Percentiles rank a stretch among this genome's conserved stretches.
Evolutionary conservation across 1,140 invertebrate species (phyloP).

Genomic region (Wasmannia auropunctata): DNA sequence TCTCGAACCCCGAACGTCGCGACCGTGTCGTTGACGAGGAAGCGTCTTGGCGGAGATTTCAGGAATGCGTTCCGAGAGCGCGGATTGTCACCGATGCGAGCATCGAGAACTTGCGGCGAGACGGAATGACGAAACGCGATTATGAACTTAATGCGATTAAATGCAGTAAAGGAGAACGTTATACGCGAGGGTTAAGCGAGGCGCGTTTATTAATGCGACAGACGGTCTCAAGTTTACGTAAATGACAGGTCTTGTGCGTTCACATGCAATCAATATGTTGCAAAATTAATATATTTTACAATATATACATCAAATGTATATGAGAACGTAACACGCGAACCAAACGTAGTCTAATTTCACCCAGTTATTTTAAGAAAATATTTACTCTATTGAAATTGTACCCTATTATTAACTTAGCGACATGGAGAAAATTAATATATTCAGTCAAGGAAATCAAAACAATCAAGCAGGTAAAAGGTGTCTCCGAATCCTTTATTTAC

Average conservation of each 20-base stretch:
- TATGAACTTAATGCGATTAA: conserved; percentile 23
- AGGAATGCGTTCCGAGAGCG: conserved; percentile 25
- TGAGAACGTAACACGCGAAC: background rate
- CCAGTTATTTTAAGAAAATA: background rate
- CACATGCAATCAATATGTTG: background rate
- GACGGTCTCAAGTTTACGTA: background rate
- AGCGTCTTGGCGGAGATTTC: conserved; percentile 20
- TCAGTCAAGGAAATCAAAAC: background rate
- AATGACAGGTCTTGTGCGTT: background rate
- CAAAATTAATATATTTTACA: background rate
- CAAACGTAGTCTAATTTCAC: too few species aligned
- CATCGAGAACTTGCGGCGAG: conserved; percentile 30
- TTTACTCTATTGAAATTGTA: background rate
- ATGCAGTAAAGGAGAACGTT: background rate
- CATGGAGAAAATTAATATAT: background rate
- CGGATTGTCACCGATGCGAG: conserved; percentile 6
- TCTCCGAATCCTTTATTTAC: background rate
- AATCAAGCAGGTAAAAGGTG: background rate
- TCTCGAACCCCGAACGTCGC: conserved; percentile 7
- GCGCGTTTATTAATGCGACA: background rate
- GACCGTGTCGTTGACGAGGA: conserved; percentile 10
- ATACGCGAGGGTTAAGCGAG: background rate
- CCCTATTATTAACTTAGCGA: background rate
- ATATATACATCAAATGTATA: background rate
- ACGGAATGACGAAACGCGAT: conserved; percentile 34